Percentiles rank a stretch among this genome's conserved stretches.
Evolutionary conservation across 2,797 vertebrate species (phyloP).

Genomic region (Xenops minutus): DNA sequence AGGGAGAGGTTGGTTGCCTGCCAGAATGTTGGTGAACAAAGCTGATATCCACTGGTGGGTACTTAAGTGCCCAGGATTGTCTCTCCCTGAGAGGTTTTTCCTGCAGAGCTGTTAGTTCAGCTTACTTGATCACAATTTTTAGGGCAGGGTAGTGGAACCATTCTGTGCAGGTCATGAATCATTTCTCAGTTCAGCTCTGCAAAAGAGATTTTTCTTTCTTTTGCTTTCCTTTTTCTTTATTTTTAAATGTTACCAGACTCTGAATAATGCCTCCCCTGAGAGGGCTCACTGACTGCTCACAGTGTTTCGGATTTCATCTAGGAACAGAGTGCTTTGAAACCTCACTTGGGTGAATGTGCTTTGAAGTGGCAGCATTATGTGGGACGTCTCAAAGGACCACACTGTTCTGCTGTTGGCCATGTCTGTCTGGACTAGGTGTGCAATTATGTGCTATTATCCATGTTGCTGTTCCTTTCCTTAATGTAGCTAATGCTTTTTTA

Average conservation of each 20-base stretch:
- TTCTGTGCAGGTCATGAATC: rapidly evolving
- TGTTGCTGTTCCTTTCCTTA: background rate
- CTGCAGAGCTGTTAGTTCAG: background rate
- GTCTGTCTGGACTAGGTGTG: background rate
- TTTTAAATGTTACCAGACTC: background rate
- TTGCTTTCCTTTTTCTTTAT: background rate
- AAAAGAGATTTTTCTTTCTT: background rate
- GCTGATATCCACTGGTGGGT: background rate
- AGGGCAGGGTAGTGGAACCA: background rate
- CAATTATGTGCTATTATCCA: background rate
- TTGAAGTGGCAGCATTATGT: background rate
- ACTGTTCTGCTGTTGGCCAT: background rate
- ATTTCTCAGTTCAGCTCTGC: background rate
- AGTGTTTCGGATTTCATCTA: background rate
- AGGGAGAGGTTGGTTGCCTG: background rate
- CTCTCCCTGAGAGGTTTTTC: background rate
- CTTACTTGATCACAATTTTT: background rate
- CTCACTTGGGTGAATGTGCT: background rate
- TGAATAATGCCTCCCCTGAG: background rate
- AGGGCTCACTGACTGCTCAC: rapidly evolving
- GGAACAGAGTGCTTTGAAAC: background rate
- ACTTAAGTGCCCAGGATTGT: too few relatives aligned
- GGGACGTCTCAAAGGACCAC: background rate
- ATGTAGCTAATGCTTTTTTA: background rate
- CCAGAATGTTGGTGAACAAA: background rate